Base-by-base conservation (phyloP, 2,113 vertebrate species). In the Pyrgilauda ruficollis region DNA sequence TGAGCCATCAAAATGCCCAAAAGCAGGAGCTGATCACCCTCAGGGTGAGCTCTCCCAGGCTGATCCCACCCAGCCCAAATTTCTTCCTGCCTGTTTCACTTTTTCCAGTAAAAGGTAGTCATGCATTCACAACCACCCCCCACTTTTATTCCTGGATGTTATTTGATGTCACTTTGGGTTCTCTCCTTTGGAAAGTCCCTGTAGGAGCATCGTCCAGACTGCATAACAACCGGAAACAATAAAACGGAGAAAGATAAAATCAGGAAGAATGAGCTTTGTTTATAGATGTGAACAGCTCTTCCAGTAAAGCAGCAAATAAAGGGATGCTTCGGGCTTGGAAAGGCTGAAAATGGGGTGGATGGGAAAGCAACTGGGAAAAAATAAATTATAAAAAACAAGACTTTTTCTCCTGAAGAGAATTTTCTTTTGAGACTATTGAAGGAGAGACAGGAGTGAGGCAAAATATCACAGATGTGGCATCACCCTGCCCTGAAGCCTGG, bases 161-260 rank as follows among this genome's bases (percentile, higher is more conserved):
- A 30, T 92, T 93, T 78, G 39, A 15, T 70, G 50, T 58, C 30
- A 16, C 39, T 84, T 76, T 52, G 46, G 61, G 63, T 50, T 79
- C 28, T 30, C 82, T 64, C 84, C 75, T 96, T 84, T n/a, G 97
- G 97, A 98, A 98, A 98, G 97, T 96, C 97, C 98, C 98, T 0
- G 1, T 21, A 6, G 87, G 93, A 84, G 80, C 83, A 74, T 91
- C 17, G 1, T 50, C 78, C 91, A 87, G 89, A 73, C 76, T 63
- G 87, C 89, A 35, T 21, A 97, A 94, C 90, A 93, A 92, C 95
- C 93, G 94, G 96, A 97, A 97, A 80, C 91, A 94, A 91, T 92
- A 83, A 96, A 93, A 85, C 7, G 28, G 89, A 4, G 43, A 93
- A 52, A 88, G 84, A 68, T 97, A 97, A 96, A 96, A 90, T 97